A percentile compares a stretch with the other conserved stretches of the same genome.
Conservation (phyloP, 2,113 vertebrate species). For the Gasterosteus aculeatus region DNA sequence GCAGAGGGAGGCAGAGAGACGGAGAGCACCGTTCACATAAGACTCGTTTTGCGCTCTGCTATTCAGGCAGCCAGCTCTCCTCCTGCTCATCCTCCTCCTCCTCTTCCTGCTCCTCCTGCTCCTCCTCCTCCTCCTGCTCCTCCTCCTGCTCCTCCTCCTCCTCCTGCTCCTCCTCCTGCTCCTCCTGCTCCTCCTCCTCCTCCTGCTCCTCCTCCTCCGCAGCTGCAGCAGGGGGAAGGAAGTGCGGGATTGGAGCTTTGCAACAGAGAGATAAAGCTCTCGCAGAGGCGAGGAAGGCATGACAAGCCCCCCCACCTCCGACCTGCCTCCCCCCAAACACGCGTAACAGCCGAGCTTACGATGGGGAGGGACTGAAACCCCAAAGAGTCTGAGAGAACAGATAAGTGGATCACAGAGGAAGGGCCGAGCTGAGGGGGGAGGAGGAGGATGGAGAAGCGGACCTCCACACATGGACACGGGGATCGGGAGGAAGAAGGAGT, state of each 20-base stretch:
- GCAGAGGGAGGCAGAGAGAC: conserved; percentile 53
- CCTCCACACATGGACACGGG: conserved; percentile 30
- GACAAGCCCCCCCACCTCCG: not conserved
- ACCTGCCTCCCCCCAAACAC: conserved; percentile 33
- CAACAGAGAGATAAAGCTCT: conserved; percentile 13
- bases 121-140: conserved; percentile 32
- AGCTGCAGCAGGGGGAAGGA: conserved; percentile 14
- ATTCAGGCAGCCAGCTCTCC: conserved; percentile 61
- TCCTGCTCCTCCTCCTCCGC: conserved; percentile 33
- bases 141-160: conserved; percentile 28
- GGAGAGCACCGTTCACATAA: conserved; percentile 54
- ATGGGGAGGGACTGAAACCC: conserved; percentile 31
- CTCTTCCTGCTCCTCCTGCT: conserved; percentile 5
- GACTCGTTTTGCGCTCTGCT: conserved; percentile 57
- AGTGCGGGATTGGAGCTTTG: not conserved
- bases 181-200: conserved; percentile 14
- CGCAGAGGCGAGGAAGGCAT: conserved; percentile 21
- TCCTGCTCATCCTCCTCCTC: conserved; percentile 9
- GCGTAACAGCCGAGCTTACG: conserved; percentile 26
- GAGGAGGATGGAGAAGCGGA: conserved; percentile 10
- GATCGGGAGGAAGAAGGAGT: conserved; percentile 25
- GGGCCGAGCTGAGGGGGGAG: not conserved
- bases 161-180: not conserved
- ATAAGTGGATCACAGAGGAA: conserved; percentile 47
- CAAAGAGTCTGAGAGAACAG: conserved; percentile 33